These are phyloP conservation scores for Datnioides undecimradiatus DNA, from an alignment of 2,113 vertebrate genomes.

Conservation along the genomic window DNA sequence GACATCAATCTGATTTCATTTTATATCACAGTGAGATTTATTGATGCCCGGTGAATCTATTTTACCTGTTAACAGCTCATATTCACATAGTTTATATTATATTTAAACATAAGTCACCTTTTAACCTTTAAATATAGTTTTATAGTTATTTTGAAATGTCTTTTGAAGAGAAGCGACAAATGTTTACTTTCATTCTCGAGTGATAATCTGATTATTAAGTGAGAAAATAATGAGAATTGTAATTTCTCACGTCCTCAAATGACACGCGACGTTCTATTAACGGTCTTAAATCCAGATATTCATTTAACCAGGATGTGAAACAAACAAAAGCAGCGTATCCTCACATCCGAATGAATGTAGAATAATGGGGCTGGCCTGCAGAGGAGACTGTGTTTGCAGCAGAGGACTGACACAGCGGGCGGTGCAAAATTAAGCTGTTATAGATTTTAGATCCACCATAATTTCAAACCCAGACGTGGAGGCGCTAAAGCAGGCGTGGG, in stretches of 20 bases:
- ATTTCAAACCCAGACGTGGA: conserved; percentile 21
- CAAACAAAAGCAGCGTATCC: not conserved
- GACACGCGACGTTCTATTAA: too few relatives aligned
- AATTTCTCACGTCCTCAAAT: too few relatives aligned
- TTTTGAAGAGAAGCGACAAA: too few relatives aligned
- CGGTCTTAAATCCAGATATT: not conserved
- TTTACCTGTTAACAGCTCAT: not conserved
- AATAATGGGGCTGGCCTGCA: not conserved
- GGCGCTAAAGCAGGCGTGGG: not conserved
- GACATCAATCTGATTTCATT: too few relatives aligned
- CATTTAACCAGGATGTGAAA: not conserved
- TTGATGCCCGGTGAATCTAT: not conserved
- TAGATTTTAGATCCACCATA: conserved; percentile 12
- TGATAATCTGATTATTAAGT: not conserved
- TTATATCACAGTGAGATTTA: not conserved
- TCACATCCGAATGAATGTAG: not conserved
- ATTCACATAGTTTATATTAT: not conserved
- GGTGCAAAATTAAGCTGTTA: not conserved
- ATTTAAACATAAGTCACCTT: not conserved
- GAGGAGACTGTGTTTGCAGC: not conserved
- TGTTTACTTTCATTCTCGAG: too few relatives aligned
- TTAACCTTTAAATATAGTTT: not conserved
- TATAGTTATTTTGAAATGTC: not conserved
- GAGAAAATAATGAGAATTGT: not conserved
- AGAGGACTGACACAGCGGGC: not conserved